A percentile compares a stretch with the other conserved stretches of the same genome.
phyloP scores from a whole-genome alignment of 2,113 vertebrate genomes.

The Opisthocomus hoazin region DNA sequence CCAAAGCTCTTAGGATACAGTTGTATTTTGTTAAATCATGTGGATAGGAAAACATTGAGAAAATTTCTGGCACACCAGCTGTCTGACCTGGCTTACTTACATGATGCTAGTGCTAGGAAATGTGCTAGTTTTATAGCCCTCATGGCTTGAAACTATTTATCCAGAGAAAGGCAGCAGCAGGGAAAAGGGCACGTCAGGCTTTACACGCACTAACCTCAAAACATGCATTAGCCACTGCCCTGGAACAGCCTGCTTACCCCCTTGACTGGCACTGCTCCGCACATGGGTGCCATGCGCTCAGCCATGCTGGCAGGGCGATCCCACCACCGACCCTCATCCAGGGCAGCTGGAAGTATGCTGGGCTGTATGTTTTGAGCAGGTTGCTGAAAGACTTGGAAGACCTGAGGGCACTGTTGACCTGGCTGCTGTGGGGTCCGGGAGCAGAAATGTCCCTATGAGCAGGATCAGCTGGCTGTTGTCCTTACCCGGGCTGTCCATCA shows the following conservation, averaged over 20 bases:
- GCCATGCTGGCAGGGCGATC: rapidly evolving
- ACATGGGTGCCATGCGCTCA: rapidly evolving
- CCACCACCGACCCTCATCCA: rapidly evolving
- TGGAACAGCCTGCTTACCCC: not conserved
- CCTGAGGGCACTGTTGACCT: not conserved
- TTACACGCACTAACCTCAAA: not conserved
- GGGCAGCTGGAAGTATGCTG: not conserved
- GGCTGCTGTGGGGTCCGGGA: not conserved
- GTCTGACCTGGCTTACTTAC: not conserved
- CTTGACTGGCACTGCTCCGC: not conserved
- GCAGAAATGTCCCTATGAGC: not conserved
- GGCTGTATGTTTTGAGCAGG: not conserved
- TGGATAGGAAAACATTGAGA: not conserved
- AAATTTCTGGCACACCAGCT: not conserved
- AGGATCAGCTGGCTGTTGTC: not conserved
- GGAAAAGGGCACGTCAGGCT: not conserved
- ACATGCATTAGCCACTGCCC: rapidly evolving
- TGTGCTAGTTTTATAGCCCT: not conserved
- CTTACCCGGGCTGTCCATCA: not conserved
- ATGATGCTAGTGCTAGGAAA: not conserved
- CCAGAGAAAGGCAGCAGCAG: not conserved
- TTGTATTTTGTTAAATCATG: not conserved
- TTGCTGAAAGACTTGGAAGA: not conserved
- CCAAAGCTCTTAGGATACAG: not conserved
- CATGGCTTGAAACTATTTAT: not conserved